phyloP scores from a whole-genome alignment of 2,888 invertebrate species.

The Cyclophora albipunctata region DNA sequence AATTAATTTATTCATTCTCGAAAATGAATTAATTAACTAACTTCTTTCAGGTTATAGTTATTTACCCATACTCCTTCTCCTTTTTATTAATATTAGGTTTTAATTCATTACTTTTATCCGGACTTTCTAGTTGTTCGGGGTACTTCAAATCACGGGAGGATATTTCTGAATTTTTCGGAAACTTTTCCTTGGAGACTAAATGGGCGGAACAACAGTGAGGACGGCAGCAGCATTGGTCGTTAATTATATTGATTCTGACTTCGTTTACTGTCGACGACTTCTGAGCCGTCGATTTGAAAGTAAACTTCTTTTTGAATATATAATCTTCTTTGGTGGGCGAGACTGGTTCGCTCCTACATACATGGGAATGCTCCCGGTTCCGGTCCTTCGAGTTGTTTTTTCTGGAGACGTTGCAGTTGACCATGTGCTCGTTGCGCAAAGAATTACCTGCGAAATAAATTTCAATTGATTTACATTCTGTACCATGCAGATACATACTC shows the following conservation, averaged over 20 bases:
- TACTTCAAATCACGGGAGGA: no score
- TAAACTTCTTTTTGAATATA: constrained; percentile 3
- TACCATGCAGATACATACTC: no score
- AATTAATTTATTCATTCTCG: no score
- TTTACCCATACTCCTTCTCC: constrained; percentile 1
- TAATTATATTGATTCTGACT: background rate
- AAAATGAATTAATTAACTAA: no score
- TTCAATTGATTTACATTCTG: no score
- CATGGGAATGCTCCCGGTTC: background rate
- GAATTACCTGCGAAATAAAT: constrained; percentile 21
- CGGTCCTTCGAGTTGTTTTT: background rate
- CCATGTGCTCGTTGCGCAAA: constrained; percentile 4
- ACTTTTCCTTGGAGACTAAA: no score
- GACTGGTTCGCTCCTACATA: background rate
- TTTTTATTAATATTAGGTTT: background rate
- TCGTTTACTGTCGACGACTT: background rate
- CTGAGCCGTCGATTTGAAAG: background rate
- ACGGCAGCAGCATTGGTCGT: background rate
- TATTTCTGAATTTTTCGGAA: no score
- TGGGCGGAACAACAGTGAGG: background rate
- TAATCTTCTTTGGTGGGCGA: background rate
- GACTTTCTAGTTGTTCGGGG: no score
- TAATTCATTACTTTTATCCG: background rate
- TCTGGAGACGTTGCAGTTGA: background rate
- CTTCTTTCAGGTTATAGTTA: no score